Base-by-base conservation (phyloP, 1,140 invertebrate genomes). In the Drosophila baimaii region DNA sequence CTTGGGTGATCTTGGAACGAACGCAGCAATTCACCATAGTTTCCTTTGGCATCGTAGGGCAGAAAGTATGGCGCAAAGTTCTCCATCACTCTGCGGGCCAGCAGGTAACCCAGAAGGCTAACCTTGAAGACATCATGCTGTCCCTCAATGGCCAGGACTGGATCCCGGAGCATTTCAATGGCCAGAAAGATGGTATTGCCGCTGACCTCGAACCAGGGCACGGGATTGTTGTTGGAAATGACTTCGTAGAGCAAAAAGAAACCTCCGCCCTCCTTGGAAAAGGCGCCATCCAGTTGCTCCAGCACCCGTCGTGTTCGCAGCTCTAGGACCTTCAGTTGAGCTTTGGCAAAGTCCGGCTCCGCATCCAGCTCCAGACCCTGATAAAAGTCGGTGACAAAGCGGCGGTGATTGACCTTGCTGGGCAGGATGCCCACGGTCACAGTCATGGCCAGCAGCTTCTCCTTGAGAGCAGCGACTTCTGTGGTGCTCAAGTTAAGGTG, bases 121-220 rank as follows among this genome's bases (percentile, higher is more conserved):
- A 52, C 5, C 31, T 52, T 52, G 19, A 52, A 52, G 19, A 52
- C 51, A 8, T 52, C 51, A n/a, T 52, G 51, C 7, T 52, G 51
- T 1, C 29, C 51, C 21, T 52, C 29, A 3, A 13, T 52, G 1
- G 19, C 31, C 0, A 52, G 13, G 8, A 35, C 13, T 1, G 51
- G 51, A 4, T 35, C 19, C 13, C 13, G 51, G 0, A 52, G 29
- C 51, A 52, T 52, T 35, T 35, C 51, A 52, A 5, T 0, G 4
- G 1, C 31, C 51, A 52, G 29, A 13, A 52, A 0, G 13, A 52
- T 52, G 19, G 51, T 52, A 35, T 52, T 52, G 8, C 19, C 31
- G 19, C 29, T 35, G 8, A 52, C 8, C 6, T 52, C 29, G 8
- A 52, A 21, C 51, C 51, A 35, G 19, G 51, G 51, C 13, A 52